Evolutionary conservation across 2,888 invertebrate species (phyloP), one percentile per base, ranked within the genome.

Genomic region (Zaprionus lineosus): DNA sequence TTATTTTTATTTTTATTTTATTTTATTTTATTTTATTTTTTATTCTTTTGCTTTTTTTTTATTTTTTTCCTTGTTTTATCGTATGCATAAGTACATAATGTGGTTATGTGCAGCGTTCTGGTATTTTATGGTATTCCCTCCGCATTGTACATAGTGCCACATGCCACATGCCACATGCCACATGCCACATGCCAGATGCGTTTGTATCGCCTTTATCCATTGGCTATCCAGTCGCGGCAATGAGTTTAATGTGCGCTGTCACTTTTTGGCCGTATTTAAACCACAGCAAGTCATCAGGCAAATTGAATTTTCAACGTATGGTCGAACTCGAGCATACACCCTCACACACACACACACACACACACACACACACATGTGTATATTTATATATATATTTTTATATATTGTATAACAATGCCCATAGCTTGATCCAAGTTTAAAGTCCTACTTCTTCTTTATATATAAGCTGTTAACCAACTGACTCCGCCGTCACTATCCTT

Each of bases 271-370:
- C 69, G 71, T 71, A 69, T 79, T 79, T 74, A 77, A 84, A 79
- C 84, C 82, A 77, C 83, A 83, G 83, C 84, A 79, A 84, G 77
- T 87, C 86, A 87, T 87, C 86, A 87, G 76, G 86, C 75, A 87
- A 87, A 87, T 87, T 87, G 84, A 87, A 87, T 87, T 87, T 87
- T 86, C 84, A 87, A 77, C 86, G 87, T 86, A 82, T 81, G 86
- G 81, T 81, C 76, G 76, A 73, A 70, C 55, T 70, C 46, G 60
- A 47, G 37, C 44, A 48, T 40, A 44, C 34, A 47, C 24, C 5
- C 12, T 7, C 12, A 4, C 12, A 29, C 6, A 29, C 50, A 28
- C 58, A 51, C 18, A 50, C 33, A 26, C 28, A 31, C 19, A 9
- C 18, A 26, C 72, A 70, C 67, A 60, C 67, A 67, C 53, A 53